A percentile compares a stretch with the other conserved stretches of the same genome.
phyloP scores from a whole-genome alignment of 2,888 invertebrate species.

The Conus canariensis region DNA sequence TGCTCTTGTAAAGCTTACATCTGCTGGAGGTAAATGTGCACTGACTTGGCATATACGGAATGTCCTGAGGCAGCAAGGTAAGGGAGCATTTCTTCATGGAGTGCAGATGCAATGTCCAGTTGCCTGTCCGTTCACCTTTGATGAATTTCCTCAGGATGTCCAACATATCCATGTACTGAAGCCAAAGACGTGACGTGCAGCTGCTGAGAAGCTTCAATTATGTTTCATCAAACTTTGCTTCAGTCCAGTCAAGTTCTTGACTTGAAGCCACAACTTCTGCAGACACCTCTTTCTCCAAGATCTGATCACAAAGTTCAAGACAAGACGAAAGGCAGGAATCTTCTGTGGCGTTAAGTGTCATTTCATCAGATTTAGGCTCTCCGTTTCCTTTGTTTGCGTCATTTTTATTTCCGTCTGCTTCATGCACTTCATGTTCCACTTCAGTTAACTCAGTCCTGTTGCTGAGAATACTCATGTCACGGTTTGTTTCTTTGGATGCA shows the following conservation, averaged over 20 bases:
- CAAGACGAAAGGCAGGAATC: constrained; percentile 12
- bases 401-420: background rate
- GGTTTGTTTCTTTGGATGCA: constrained; percentile 37
- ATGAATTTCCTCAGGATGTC: background rate
- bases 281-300: background rate
- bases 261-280: background rate
- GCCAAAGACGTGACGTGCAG: background rate
- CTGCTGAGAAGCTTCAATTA: background rate
- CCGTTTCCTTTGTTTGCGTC: too few relatives aligned
- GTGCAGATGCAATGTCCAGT: background rate
- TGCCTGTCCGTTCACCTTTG: constrained; percentile 9
- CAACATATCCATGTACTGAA: background rate
- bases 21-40: background rate
- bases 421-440: constrained; percentile 50
- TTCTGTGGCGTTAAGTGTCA: too few relatives aligned
- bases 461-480: constrained; percentile 25
- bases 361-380: too few relatives aligned
- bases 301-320: background rate
- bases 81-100: background rate
- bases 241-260: background rate
- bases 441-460: constrained; percentile 44
- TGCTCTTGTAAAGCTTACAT: background rate
- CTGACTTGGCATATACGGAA: background rate
- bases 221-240: background rate
- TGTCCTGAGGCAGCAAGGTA: background rate